phyloP scores from a whole-genome alignment of 2,797 vertebrate species.

The Tiaroga cobitis region DNA sequence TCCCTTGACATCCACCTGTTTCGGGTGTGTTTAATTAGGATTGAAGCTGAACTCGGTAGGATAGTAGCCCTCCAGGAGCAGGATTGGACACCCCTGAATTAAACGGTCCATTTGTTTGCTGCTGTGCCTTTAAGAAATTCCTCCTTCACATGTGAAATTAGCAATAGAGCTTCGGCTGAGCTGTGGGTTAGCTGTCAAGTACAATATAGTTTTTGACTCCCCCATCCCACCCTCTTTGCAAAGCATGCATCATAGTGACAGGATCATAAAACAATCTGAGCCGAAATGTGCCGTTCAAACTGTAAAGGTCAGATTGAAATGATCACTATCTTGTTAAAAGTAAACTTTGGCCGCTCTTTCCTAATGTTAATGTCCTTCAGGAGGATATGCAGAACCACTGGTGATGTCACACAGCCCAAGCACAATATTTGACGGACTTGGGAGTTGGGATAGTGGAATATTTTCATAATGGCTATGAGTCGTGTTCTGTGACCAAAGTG shows the following conservation, averaged over 20 bases:
- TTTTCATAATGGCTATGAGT: background rate
- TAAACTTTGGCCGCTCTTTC: background rate
- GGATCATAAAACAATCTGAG: slow-evolving; percentile 8
- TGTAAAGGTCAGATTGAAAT: slow-evolving; percentile 16
- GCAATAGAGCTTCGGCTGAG: background rate
- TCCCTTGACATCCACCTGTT: background rate
- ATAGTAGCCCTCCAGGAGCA: background rate
- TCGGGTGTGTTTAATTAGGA: background rate
- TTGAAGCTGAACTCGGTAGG: background rate
- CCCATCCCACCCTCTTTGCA: background rate
- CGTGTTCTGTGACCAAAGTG: background rate
- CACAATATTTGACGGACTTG: background rate
- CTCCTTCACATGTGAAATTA: background rate
- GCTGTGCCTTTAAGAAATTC: background rate
- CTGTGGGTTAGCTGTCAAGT: slow-evolving; percentile 10
- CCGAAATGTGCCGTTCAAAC: background rate
- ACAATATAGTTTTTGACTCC: background rate
- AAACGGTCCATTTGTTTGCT: background rate
- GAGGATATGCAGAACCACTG: background rate
- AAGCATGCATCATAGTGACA: slow-evolving; percentile 21
- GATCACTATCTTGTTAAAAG: slow-evolving; percentile 6
- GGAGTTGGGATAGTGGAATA: background rate
- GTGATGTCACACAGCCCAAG: background rate
- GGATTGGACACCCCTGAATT: background rate
- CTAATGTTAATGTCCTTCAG: background rate